These are phyloP conservation scores for Drosophila siamana DNA, from an alignment of 2,888 invertebrate species.

Conservation along the genomic window DNA sequence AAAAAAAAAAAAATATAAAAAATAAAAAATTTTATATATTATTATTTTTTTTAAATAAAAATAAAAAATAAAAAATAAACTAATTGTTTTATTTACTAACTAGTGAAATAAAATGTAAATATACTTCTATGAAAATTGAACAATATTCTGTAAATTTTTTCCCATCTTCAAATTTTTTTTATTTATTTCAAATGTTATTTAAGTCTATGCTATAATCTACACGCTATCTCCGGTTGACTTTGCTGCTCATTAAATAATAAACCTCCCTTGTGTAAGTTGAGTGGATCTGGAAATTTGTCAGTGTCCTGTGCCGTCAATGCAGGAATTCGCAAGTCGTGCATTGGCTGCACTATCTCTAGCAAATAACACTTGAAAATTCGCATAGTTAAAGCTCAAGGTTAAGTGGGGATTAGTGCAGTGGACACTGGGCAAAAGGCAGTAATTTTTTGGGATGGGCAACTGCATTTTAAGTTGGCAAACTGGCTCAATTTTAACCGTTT, in stretches of 20 bases:
- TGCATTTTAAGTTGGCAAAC: slow-evolving; percentile 49
- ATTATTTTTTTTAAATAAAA: too few species aligned
- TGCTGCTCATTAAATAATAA: background rate
- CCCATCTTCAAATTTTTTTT: too few species aligned
- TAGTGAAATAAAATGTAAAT: too few species aligned
- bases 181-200: too few species aligned
- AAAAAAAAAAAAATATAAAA: too few species aligned
- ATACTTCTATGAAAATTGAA: too few species aligned
- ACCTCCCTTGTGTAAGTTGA: background rate
- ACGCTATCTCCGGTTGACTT: too few species aligned
- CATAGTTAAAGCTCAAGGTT: slow-evolving; percentile 54
- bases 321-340: slow-evolving; percentile 1
- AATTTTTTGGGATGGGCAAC: slow-evolving; percentile 39
- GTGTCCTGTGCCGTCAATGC: background rate
- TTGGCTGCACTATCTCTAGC: slow-evolving; percentile 8
- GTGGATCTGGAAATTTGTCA: slow-evolving; percentile 8
- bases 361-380: slow-evolving; percentile 23
- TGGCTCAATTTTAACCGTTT: slow-evolving; percentile 60
- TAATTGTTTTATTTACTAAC: too few species aligned
- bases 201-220: too few species aligned
- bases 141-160: too few species aligned
- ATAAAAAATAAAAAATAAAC: too few species aligned
- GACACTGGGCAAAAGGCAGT: slow-evolving; percentile 19
- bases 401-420: slow-evolving; percentile 42
- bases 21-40: too few species aligned